Percentiles rank a stretch among this genome's conserved stretches.
phyloP scores from a whole-genome alignment of 2,888 invertebrate species.

The Frankliniella fusca region DNA sequence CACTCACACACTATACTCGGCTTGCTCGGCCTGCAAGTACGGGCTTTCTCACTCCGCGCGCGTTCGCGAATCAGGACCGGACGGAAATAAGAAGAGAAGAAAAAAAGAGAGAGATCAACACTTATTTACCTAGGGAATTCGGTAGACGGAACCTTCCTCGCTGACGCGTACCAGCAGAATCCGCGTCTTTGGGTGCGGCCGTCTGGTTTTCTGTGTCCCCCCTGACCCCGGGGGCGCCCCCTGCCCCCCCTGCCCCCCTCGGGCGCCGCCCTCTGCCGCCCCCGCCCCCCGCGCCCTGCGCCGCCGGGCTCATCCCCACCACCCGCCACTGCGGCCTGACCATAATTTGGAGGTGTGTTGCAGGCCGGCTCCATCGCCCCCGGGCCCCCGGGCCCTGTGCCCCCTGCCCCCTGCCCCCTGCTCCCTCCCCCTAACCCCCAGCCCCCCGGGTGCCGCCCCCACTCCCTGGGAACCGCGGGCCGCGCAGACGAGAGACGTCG shows the following conservation, averaged over 20 bases:
- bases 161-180: conserved; percentile 23
- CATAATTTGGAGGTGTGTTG: conserved; percentile 19
- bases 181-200: conserved; percentile 18
- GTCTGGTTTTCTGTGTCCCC: conserved; percentile 15
- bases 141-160: conserved; percentile 21
- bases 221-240: not conserved
- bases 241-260: not conserved
- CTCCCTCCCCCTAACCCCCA: not conserved
- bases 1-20: not conserved
- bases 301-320: not conserved
- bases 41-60: too few species aligned
- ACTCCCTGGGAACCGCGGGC: conserved; percentile 4
- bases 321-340: not conserved
- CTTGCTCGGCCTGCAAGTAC: not conserved
- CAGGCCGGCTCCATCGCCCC: not conserved
- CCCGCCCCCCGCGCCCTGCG: not conserved
- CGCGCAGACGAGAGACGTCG: not conserved
- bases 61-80: too few species aligned
- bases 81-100: too few species aligned
- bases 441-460: not conserved
- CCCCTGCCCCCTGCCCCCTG: not conserved
- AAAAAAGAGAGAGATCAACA: too few species aligned
- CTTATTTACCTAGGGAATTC: not conserved
- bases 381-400: not conserved
- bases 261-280: not conserved